A percentile compares a stretch with the other conserved stretches of the same genome.
These are phyloP conservation scores for Loripinus fragilis DNA, from an alignment of 2,888 invertebrate species.

Conservation along the genomic window DNA sequence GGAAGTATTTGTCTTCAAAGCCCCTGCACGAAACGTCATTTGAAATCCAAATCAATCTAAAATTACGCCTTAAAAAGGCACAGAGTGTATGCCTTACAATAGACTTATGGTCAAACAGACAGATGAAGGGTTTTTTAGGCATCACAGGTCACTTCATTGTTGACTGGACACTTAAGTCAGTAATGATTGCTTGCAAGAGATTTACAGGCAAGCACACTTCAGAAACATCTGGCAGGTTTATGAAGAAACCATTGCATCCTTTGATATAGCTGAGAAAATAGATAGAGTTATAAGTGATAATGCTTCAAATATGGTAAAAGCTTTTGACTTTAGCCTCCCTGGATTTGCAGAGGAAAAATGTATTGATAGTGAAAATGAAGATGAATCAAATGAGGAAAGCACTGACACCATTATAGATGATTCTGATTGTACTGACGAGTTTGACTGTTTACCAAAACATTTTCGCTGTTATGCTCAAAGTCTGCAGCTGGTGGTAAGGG, in stretches of 20 bases:
- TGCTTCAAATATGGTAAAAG: not conserved
- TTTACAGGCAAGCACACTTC: conserved; percentile 38
- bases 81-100: conserved; percentile 45
- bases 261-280: not conserved
- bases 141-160: conserved; percentile 45
- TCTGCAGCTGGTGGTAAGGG: too few relatives aligned
- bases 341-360: not conserved
- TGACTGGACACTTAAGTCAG: conserved; percentile 32
- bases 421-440: too few relatives aligned
- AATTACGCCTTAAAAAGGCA: conserved; percentile 22
- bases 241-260: conserved; percentile 36
- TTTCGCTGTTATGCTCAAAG: too few relatives aligned
- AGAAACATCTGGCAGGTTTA: conserved; percentile 37
- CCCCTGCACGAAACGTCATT: not conserved
- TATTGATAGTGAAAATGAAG: not conserved
- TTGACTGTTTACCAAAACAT: too few relatives aligned
- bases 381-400: not conserved
- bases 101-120: conserved; percentile 48
- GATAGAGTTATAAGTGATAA: not conserved
- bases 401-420: too few relatives aligned
- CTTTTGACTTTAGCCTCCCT: not conserved
- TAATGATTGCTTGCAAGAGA: conserved; percentile 31
- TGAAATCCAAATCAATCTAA: conserved; percentile 21
- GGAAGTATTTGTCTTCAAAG: not conserved
- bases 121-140: conserved; percentile 41